Evolutionary conservation across 2,888 invertebrate genomes (phyloP).

Genomic region (Acleris laterana): DNA sequence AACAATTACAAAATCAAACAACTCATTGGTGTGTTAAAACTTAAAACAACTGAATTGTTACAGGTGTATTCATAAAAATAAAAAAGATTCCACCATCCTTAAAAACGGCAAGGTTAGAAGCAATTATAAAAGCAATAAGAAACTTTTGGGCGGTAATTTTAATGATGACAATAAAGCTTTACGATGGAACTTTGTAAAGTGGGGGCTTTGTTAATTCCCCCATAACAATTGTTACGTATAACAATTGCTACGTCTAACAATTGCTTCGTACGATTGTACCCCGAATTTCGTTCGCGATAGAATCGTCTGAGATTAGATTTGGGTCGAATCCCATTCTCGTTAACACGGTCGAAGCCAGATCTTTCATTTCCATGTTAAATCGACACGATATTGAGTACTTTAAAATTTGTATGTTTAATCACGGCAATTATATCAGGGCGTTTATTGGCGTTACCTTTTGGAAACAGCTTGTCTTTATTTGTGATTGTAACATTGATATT

Average conservation of each 20-base stretch:
- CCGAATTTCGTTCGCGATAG: conserved; percentile 24
- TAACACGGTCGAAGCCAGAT: neutral
- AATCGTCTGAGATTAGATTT: conserved; percentile 17
- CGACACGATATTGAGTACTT: too few species aligned
- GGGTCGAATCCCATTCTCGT: conserved; percentile 6
- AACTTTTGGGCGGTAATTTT: conserved; percentile 46
- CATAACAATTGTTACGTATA: conserved; percentile 28
- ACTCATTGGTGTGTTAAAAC: too few species aligned
- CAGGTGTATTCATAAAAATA: neutral
- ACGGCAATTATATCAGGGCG: too few species aligned
- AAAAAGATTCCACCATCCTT: neutral
- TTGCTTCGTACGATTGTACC: conserved; percentile 20
- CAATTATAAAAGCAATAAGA: conserved; percentile 53
- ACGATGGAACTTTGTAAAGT: conserved; percentile 42
- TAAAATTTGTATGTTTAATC: too few species aligned
- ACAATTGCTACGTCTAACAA: conserved; percentile 25
- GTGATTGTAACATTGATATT: too few species aligned
- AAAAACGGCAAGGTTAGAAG: conserved; percentile 48
- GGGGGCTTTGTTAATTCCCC: conserved; percentile 43
- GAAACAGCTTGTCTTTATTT: too few species aligned
- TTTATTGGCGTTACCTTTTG: too few species aligned
- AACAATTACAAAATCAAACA: too few species aligned
- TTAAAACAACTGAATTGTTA: neutral
- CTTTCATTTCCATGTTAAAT: too few species aligned
- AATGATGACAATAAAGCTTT: conserved; percentile 47